Conservation (phyloP, 2,113 vertebrate genomes). For the Cephalophus harveyi region DNA sequence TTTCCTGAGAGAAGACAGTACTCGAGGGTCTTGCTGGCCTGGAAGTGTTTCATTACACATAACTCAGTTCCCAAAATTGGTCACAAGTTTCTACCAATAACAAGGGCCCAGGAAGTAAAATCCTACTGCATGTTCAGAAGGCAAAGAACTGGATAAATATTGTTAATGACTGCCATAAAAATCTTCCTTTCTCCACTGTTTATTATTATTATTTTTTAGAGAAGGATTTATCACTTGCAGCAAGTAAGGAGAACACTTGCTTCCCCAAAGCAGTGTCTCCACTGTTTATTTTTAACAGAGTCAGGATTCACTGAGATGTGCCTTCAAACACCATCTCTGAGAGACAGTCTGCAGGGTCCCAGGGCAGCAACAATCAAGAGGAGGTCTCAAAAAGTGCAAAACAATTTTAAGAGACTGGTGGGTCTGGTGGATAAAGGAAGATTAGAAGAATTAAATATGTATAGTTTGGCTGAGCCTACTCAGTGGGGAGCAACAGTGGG, state of each 20-base stretch:
- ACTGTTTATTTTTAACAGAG: slow-evolving; percentile 21
- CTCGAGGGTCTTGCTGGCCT: neutral
- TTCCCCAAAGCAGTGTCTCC: neutral
- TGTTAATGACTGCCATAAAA: neutral
- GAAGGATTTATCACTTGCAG: neutral
- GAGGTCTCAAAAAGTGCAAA: slow-evolving; percentile 22
- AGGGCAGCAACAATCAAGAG: slow-evolving; percentile 37
- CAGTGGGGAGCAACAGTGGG: slow-evolving; percentile 61
- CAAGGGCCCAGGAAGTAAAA: neutral
- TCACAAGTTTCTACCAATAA: neutral
- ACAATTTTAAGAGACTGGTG: slow-evolving; percentile 48
- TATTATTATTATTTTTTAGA: neutral
- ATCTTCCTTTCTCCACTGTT: neutral
- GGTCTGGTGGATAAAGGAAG: slow-evolving; percentile 36
- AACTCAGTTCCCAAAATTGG: neutral
- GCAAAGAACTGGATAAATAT: neutral
- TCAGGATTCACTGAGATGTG: neutral
- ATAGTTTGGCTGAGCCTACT: slow-evolving; percentile 55
- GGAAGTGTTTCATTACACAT: neutral
- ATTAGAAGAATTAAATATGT: slow-evolving; percentile 69
- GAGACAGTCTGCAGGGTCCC: neutral
- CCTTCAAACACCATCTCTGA: neutral
- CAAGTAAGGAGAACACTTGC: neutral
- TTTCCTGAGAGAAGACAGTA: neutral
- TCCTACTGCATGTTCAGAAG: neutral